Evolutionary conservation across 2,888 invertebrate genomes (phyloP).

Genomic region (Oscheius sp.): DNA sequence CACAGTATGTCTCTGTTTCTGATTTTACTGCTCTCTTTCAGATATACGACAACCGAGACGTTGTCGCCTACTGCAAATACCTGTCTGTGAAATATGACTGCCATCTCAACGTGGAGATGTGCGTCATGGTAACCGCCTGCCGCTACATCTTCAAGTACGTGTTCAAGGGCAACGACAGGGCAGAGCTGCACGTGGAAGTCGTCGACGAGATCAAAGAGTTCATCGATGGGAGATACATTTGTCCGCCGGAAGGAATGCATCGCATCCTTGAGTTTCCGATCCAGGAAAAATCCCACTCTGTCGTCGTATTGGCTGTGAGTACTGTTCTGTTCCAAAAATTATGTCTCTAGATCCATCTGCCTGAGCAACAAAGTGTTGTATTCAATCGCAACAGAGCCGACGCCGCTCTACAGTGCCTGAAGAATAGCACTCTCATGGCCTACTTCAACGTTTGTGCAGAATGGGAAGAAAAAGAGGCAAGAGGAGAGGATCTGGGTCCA

Average conservation of each 20-base stretch:
- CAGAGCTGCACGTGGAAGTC: not conserved
- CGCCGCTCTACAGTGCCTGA: not conserved
- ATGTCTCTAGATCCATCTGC: constrained; percentile 41
- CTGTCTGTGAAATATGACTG: constrained; percentile 47
- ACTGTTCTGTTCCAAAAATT: not conserved
- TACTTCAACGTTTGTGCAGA: not conserved
- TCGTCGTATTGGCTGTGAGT: not conserved
- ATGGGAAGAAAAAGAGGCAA: not conserved
- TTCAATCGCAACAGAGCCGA: constrained; percentile 8
- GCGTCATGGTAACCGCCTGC: constrained; percentile 61
- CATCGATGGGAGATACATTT: constrained; percentile 45
- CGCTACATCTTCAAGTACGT: constrained; percentile 59
- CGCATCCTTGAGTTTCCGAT: constrained; percentile 44
- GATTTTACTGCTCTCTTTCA: no score
- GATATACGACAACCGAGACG: constrained; percentile 69
- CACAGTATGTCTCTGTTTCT: not conserved
- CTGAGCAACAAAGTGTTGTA: constrained; percentile 37
- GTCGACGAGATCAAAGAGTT: constrained; percentile 41
- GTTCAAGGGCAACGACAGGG: constrained; percentile 60
- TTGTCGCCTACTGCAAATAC: constrained; percentile 73
- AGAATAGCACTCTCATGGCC: not conserved
- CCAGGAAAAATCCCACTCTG: constrained; percentile 37
- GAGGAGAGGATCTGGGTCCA: not conserved
- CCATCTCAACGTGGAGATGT: constrained; percentile 67
- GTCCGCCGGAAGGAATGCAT: constrained; percentile 47